phyloP scores from a whole-genome alignment of 2,797 vertebrate species.

The Hoplostethus mediterraneus region DNA sequence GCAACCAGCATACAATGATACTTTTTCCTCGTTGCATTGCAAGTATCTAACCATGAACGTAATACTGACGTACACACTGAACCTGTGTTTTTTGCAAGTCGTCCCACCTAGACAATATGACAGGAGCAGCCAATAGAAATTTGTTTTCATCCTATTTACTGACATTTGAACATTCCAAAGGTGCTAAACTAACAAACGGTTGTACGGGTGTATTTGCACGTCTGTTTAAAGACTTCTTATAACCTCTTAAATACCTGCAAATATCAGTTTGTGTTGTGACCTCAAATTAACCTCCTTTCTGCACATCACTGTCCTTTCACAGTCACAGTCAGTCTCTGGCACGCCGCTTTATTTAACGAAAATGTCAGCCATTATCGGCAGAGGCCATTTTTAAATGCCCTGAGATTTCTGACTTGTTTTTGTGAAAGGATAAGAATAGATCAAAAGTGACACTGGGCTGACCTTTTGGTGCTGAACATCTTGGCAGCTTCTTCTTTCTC shows the following conservation, averaged over 20 bases:
- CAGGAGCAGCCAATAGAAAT: neutral
- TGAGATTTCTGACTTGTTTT: constrained; percentile 36
- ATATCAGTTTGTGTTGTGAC: constrained; percentile 15
- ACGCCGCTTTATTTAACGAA: constrained; percentile 27
- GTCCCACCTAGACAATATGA: neutral
- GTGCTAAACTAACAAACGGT: constrained; percentile 4
- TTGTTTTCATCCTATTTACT: constrained; percentile 22
- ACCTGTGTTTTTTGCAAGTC: too few relatives aligned
- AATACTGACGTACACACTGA: too few relatives aligned
- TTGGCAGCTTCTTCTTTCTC: constrained; percentile 74
- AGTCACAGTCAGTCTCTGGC: constrained; percentile 13
- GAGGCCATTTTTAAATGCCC: constrained; percentile 50
- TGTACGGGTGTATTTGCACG: constrained; percentile 24
- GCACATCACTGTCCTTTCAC: constrained; percentile 17
- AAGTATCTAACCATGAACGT: too few relatives aligned
- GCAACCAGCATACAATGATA: neutral
- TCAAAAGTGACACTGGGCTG: constrained; percentile 73
- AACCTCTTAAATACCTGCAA: neutral
- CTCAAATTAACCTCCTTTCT: constrained; percentile 28
- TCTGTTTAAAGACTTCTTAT: constrained; percentile 2
- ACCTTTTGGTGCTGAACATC: constrained; percentile 91
- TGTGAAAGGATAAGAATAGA: constrained; percentile 56
- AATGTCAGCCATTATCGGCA: constrained; percentile 67
- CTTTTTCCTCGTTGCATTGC: too few relatives aligned
- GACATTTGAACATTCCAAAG: neutral